These are phyloP conservation scores for Clytia hemisphaerica DNA, from an alignment of 30 jellyfish, hydroid and myxozoan genomes.

Conservation along the genomic window DNA sequence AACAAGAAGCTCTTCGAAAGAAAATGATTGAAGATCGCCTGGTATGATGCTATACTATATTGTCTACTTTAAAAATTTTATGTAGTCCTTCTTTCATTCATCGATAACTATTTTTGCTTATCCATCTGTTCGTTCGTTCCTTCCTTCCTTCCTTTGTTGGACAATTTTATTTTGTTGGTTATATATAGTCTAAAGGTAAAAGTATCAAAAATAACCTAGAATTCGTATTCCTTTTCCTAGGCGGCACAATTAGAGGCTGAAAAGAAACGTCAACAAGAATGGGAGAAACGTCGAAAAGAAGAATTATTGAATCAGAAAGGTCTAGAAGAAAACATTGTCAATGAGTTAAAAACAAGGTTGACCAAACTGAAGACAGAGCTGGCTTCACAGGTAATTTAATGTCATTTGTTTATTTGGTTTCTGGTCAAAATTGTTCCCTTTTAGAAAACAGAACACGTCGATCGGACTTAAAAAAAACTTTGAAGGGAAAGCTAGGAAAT, in stretches of 20 bases:
- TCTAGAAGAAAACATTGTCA: constrained; percentile 74
- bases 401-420: neutral
- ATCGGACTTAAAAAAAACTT: too few species aligned
- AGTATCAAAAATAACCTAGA: too few species aligned
- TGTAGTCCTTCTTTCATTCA: neutral
- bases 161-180: too few species aligned
- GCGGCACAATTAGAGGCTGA: constrained; percentile 96
- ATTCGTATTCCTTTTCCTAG: constrained; percentile 12
- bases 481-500: too few species aligned
- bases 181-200: too few species aligned
- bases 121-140: too few species aligned
- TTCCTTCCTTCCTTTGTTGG: too few species aligned
- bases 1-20: constrained; percentile 71
- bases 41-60: constrained; percentile 43
- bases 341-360: constrained; percentile 66
- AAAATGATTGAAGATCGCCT: constrained; percentile 78
- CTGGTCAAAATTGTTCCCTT: too few species aligned
- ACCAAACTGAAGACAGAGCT: constrained; percentile 62
- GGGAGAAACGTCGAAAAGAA: constrained; percentile 90
- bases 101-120: neutral
- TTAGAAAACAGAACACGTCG: too few species aligned
- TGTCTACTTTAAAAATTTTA: too few species aligned
- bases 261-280: constrained; percentile 82
- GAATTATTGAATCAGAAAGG: constrained; percentile 84
- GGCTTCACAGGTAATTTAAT: constrained; percentile 37